Conservation (phyloP, 2,888 invertebrate species). For the Leucophenga maculata region DNA sequence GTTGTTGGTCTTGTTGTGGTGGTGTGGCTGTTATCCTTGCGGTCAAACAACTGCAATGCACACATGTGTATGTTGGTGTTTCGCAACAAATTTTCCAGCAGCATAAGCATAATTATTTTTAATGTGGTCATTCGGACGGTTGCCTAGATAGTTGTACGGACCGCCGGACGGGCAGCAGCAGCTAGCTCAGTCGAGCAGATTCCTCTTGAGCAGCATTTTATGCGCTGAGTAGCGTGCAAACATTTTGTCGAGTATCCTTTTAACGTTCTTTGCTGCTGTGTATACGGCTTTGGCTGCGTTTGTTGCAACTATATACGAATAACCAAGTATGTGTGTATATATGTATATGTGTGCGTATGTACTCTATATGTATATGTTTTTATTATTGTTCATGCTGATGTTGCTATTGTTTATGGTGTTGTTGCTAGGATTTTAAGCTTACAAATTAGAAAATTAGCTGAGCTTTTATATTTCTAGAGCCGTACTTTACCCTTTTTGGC, state of each 20-base stretch:
- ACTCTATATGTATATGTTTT: not conserved
- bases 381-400: too few species aligned
- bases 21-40: slow-evolving; percentile 31
- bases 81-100: slow-evolving; percentile 46
- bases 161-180: too few species aligned
- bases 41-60: slow-evolving; percentile 47
- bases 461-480: slow-evolving; percentile 27
- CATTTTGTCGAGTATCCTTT: not conserved
- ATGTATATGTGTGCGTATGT: slow-evolving; percentile 24
- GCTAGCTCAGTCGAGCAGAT: too few species aligned
- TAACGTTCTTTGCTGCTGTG: not conserved
- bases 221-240: too few species aligned
- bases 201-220: too few species aligned
- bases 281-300: not conserved
- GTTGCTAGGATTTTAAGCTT: slow-evolving; percentile 30
- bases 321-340: slow-evolving; percentile 7
- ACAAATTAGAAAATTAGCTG: slow-evolving; percentile 43
- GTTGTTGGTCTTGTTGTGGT: not conserved
- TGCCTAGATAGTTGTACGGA: too few species aligned
- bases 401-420: not conserved
- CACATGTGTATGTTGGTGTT: slow-evolving; percentile 28
- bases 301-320: not conserved
- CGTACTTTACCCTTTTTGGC: not conserved
- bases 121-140: slow-evolving; percentile 40
- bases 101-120: slow-evolving; percentile 60